Evolutionary conservation across 2,113 vertebrate species (phyloP).

Genomic region (Gasterosteus aculeatus): DNA sequence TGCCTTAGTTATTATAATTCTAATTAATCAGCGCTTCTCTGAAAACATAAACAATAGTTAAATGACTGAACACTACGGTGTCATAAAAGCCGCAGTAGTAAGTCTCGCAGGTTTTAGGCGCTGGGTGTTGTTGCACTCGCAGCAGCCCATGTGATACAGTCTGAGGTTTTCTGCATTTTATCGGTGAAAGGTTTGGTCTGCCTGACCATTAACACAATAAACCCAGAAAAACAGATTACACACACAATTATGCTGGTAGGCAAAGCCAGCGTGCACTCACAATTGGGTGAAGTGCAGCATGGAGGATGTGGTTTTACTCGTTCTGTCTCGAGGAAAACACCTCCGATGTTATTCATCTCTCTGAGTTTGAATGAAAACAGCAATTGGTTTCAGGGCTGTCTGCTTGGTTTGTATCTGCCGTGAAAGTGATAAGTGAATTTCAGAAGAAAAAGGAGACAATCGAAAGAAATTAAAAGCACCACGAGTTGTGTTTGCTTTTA

Average conservation of each 20-base stretch:
- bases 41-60: neutral
- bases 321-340: conserved; percentile 61
- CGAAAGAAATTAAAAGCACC: neutral
- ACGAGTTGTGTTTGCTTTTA: too few relatives aligned
- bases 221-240: conserved; percentile 26
- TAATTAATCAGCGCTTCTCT: neutral
- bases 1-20: neutral
- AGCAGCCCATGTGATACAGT: conserved; percentile 11
- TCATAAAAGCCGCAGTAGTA: neutral
- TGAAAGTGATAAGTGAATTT: neutral
- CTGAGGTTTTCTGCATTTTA: conserved; percentile 45
- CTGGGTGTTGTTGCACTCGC: neutral
- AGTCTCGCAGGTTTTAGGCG: neutral
- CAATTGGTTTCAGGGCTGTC: conserved; percentile 24
- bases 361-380: conserved; percentile 44
- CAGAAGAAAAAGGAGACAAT: neutral
- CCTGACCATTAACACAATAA: conserved; percentile 10
- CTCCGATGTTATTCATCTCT: conserved; percentile 52
- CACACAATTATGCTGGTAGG: neutral
- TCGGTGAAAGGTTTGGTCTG: conserved; percentile 31
- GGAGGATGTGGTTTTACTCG: conserved; percentile 65
- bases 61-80: neutral
- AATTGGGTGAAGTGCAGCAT: conserved; percentile 20
- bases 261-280: conserved; percentile 23
- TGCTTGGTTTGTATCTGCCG: conserved; percentile 6